Conservation (phyloP, 1,140 invertebrate species). For the Rhysida immarginata region DNA sequence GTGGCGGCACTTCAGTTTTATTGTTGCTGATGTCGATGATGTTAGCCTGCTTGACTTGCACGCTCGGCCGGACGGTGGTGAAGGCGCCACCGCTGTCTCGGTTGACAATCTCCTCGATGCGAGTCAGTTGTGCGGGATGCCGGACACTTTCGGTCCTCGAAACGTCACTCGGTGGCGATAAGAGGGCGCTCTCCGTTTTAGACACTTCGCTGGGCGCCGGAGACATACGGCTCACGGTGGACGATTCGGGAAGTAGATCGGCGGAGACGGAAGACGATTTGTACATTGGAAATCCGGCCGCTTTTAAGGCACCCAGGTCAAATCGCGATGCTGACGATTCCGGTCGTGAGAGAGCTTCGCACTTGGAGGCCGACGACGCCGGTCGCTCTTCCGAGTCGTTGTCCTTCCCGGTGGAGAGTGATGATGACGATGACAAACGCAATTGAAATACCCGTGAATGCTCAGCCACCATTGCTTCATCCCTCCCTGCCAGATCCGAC, state of each 20-base stretch:
- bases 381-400: slow-evolving; percentile 20
- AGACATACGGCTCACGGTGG: slow-evolving; percentile 23
- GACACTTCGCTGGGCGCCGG: slow-evolving; percentile 26
- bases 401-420: slow-evolving; percentile 5
- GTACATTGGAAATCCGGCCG: slow-evolving; percentile 19
- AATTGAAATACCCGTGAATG: neutral
- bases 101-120: slow-evolving; percentile 20
- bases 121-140: slow-evolving; percentile 20
- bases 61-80: neutral
- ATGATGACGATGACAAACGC: neutral
- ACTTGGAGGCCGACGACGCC: slow-evolving; percentile 23
- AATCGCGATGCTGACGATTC: slow-evolving; percentile 6
- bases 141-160: slow-evolving; percentile 25
- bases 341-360: slow-evolving; percentile 10
- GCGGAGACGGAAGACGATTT: slow-evolving; percentile 20
- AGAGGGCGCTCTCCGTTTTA: slow-evolving; percentile 25
- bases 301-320: slow-evolving; percentile 18
- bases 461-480: neutral
- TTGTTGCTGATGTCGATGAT: neutral
- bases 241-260: slow-evolving; percentile 22
- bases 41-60: neutral
- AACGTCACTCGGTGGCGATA: slow-evolving; percentile 25
- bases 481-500: slow-evolving; percentile 12
- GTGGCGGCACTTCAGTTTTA: neutral
- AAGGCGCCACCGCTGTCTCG: neutral